phyloP scores from a whole-genome alignment of 2,113 vertebrate genomes.

The human (Homo sapiens) region GRCh38 chr2:119532501-119533000 shows the following conservation, averaged over 20 bases:
- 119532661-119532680: no score
- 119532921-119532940: not conserved
- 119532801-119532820: not conserved
- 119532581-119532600: no score
- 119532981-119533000: not conserved
- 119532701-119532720: no score
- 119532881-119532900: not conserved
- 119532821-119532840: not conserved
- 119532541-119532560: no score
- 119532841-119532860: not conserved
- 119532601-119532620: no score
- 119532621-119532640: no score
- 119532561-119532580: no score
- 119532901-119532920: not conserved
- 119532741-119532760: not conserved
- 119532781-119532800: not conserved
- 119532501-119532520: no score
- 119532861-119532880: not conserved
- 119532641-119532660: no score
- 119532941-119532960: not conserved
- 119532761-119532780: not conserved
- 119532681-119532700: no score
- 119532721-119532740: not conserved
- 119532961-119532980: not conserved
- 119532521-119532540: no score